Base-by-base conservation (phyloP, 2,888 invertebrate genomes). In the Phalera bucephala region DNA sequence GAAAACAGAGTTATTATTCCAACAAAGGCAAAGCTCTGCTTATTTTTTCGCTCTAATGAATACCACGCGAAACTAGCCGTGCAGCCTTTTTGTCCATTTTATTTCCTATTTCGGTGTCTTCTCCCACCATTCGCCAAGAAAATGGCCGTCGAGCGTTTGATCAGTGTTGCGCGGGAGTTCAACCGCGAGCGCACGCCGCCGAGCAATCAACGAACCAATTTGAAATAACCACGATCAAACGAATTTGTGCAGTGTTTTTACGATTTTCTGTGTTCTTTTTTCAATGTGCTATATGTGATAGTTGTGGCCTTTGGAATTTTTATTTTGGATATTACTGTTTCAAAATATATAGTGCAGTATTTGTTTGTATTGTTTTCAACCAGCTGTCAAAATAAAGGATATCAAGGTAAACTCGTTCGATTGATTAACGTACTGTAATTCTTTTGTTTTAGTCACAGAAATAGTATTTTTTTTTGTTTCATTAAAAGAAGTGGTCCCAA, bases 361-460 rank as follows among this genome's bases (percentile, higher is more conserved):
- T 52, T 73, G 71, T 76, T 76, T 70, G 69, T 72, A 70, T 75
- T 76, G 79, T 80, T 80, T 71, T 77, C 61, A 31, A 62, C 61
- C 79, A 82, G 75, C 82, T 86, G 85, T 85, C 79, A 83, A 82
- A 86, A 82, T 76, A 76, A 65, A 70, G 66, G 72, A 66, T 70
- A 71, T 66, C 75, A 76, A 87, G 86, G 86, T 86, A 67, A 82
- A 80, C 36, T 38, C 37, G 32, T 28, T 29, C 51, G 59, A 73
- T 71, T 64, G 65, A 71, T 72, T 72, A 63, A 53, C 45, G 50
- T 67, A 66, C 56, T 41, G 34, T 17, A 22, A 37, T 40, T 52
- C 57, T 62, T 55, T 57, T 53, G 56, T 62, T 58, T 63, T 60
- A 17, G 3, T 17, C 3, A 3, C 17, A 17, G 3, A 3, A 3